Base-by-base conservation (phyloP, 2,113 vertebrate species). In the Charadrius vociferus region DNA sequence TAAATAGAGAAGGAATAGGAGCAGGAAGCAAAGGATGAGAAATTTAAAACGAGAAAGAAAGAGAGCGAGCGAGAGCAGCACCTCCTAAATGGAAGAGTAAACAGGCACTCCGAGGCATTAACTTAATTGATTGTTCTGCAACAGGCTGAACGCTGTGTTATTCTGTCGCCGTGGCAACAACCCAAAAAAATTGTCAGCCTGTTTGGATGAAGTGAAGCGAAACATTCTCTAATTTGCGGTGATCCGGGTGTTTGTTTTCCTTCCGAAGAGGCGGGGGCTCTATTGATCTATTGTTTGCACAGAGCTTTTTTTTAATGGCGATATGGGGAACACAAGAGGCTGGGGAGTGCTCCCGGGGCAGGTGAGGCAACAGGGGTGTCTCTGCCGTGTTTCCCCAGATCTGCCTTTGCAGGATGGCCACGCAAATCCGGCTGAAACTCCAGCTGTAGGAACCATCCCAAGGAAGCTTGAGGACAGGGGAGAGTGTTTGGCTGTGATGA, bases 101-200 rank as follows among this genome's bases (percentile, higher is more conserved):
- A 98, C 97, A 98, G 97, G 97, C 94, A 89, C 96, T 94, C 94
- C 65, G 98, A 98, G 88, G 95, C 97, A 96, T 98, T 98, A 98
- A 98, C 98, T 98, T 99, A 98, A 99, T 99, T 99, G 98, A 99
- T 99, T 98, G 98, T 98, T 99, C 96, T 98, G 98, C 98, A 99
- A 99, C 98, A 98, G 98, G 98, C 98, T 98, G 98, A 98, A 97
- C 98, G 98, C 97, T 98, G 97, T 98, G 98, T 99, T 99, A 98
- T 98, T 98, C 96, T 96, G 98, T 99, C 99, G 95, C 99, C 98
- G 94, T 98, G 98, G 98, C 98, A 99, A 99, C 98, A 95, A 98
- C 96, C 97, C 96, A 98, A 98, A 98, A 97, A 97, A 98, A 98
- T 98, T 98, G 98, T 99, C 98, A 98, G 97, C 96, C 97, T 98